Base-by-base conservation (phyloP, 37 sponge, comb jelly and placozoan species). In the Bolinopsis microptera region DNA sequence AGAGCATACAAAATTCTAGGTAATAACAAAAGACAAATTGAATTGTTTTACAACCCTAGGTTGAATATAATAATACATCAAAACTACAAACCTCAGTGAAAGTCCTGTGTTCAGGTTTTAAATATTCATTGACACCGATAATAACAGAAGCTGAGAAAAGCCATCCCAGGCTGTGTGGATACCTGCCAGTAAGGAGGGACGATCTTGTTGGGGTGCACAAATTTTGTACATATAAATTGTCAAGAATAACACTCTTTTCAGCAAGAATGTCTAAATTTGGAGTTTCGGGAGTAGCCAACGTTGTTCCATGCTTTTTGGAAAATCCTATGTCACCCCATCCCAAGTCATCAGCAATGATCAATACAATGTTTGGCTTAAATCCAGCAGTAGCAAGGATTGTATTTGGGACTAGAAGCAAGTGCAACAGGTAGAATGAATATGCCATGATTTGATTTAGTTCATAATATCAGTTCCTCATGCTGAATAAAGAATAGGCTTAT, bases 261-360 rank as follows among this genome's bases (percentile, higher is more conserved):
- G 80, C 80, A 1, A 77, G 80, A 0, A 32, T 22, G 36, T 77
- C 21, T 9, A 77, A 32, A 5, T 77, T 2, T 0, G 80, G 80
- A 5, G 80, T 77, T 22, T 77, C 80, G 2, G 80, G 80, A 13
- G 18, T 36, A 1, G 36, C 33, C 80, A 27, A 31, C 21, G 80
- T 3, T 32, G 3, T 31, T 18, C 32, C 32, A 32, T 77, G 36
- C 32, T 77, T 77, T 21, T 77, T 35, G 21, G 80, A 34, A 35
- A 77, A 77, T 1, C 35, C 35, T 0, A 77, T 36, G 33, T 77
- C 80, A 5, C 36, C 80, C 80, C 80, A 77, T 16, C 80, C 80
- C 34, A 77, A 36, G 21, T 77, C 80, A 32, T 77, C 80, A 16
- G 80, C 80, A 35, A 77, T 77, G 36, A 77, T 77, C 5, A 77